Percentiles rank a stretch among this genome's conserved stretches.
Conservation (phyloP, 2,113 vertebrate genomes). For the Manacus vitellinus region DNA sequence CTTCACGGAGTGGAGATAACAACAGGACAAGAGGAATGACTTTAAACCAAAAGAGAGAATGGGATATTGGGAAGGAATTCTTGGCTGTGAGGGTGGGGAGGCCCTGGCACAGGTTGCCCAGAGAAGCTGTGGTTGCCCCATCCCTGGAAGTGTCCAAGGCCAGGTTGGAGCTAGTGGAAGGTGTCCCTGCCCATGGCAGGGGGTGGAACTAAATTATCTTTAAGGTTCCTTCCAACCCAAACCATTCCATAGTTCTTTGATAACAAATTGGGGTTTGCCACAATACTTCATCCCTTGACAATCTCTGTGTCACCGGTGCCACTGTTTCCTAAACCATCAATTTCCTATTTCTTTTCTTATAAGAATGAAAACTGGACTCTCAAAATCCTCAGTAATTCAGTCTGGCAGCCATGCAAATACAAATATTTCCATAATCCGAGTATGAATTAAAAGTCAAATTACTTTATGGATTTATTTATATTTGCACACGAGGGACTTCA, state of each 20-base stretch:
- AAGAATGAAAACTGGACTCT: neutral
- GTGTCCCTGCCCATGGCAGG: neutral
- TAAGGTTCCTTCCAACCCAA: neutral
- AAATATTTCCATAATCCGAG: constrained; percentile 24
- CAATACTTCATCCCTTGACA: neutral
- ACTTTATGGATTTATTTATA: constrained; percentile 55
- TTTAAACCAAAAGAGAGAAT: neutral
- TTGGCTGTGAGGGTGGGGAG: neutral
- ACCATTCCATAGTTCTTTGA: neutral
- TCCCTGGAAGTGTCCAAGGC: neutral
- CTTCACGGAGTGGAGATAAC: neutral
- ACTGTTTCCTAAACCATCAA: neutral
- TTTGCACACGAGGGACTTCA: constrained; percentile 42
- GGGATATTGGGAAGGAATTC: neutral
- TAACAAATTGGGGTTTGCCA: neutral
- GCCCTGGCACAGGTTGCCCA: neutral
- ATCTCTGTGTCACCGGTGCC: neutral
- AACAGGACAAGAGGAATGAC: neutral
- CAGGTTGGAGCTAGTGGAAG: neutral
- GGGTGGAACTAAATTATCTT: neutral
- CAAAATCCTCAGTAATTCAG: neutral
- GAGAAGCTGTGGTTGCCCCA: neutral
- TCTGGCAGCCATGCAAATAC: neutral
- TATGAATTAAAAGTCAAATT: constrained; percentile 49
- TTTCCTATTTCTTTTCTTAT: neutral